Evolutionary conservation across 1,140 invertebrate genomes (phyloP).

Genomic region (Adoxophyes honmai): DNA sequence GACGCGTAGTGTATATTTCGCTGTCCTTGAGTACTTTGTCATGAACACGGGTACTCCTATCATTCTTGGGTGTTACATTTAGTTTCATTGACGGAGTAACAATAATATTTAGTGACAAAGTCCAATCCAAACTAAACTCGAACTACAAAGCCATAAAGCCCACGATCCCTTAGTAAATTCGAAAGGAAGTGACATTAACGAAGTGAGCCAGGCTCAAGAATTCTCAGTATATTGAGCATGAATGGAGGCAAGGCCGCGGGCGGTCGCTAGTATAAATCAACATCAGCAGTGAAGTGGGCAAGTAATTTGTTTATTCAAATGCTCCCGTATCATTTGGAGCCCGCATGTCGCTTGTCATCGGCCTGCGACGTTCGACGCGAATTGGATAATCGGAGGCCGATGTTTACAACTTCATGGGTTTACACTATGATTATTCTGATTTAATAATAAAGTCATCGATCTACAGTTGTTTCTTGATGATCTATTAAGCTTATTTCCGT

Average conservation of each 20-base stretch:
- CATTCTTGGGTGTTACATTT: no score
- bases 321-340: constrained; percentile 32
- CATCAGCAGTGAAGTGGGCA: constrained; percentile 22
- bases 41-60: no score
- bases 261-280: constrained; percentile 26
- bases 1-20: no score
- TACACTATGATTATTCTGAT: background rate
- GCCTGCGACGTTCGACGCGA: constrained; percentile 23
- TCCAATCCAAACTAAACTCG: background rate
- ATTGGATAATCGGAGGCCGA: constrained; percentile 36
- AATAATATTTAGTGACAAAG: no score
- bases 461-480: no score
- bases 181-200: constrained; percentile 10
- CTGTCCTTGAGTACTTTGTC: no score
- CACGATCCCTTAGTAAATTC: background rate
- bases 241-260: constrained; percentile 5
- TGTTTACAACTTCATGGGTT: constrained; percentile 17
- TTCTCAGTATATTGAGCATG: constrained; percentile 2
- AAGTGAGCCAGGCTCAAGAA: constrained; percentile 4
- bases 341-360: constrained; percentile 39
- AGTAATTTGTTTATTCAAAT: constrained; percentile 33
- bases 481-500: no score
- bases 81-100: no score
- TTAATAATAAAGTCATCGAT: no score
- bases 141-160: background rate